Conservation (phyloP, 1,140 invertebrate genomes). For the Cyphomyrmex costatus region DNA sequence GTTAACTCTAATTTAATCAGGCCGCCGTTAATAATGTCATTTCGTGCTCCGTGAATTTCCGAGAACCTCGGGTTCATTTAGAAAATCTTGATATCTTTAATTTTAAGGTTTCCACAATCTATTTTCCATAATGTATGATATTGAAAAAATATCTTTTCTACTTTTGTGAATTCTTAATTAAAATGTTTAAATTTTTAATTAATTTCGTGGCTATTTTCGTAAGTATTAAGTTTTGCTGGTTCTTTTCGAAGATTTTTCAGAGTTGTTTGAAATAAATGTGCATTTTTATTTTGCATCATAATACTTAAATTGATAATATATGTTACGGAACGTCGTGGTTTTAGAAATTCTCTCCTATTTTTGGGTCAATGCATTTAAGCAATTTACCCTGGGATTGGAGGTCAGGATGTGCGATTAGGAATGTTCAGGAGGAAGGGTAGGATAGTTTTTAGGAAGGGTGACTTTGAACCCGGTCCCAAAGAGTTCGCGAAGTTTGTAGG, state of each 20-base stretch:
- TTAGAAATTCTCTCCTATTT: no score
- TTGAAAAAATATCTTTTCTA: neutral
- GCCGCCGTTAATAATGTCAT: conserved; percentile 41
- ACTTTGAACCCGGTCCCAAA: no score
- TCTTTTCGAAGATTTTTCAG: neutral
- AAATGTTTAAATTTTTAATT: conserved; percentile 2
- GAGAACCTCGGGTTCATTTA: neutral
- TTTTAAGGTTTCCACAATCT: neutral
- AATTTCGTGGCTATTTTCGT: neutral
- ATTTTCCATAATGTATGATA: neutral
- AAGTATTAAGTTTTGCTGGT: neutral
- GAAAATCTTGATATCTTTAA: neutral
- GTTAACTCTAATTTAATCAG: conserved; percentile 56
- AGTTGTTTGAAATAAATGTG: neutral
- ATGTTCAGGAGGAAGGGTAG: no score
- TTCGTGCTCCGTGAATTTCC: conserved; percentile 15
- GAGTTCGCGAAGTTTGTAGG: no score
- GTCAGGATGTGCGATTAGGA: no score
- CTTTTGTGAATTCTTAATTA: neutral
- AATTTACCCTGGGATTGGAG: no score
- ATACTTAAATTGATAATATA: neutral
- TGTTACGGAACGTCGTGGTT: no score
- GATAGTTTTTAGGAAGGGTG: no score
- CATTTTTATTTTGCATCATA: neutral
- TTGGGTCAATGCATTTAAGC: no score